phyloP scores from a whole-genome alignment of 2,797 vertebrate species.

The Catharus ustulatus region DNA sequence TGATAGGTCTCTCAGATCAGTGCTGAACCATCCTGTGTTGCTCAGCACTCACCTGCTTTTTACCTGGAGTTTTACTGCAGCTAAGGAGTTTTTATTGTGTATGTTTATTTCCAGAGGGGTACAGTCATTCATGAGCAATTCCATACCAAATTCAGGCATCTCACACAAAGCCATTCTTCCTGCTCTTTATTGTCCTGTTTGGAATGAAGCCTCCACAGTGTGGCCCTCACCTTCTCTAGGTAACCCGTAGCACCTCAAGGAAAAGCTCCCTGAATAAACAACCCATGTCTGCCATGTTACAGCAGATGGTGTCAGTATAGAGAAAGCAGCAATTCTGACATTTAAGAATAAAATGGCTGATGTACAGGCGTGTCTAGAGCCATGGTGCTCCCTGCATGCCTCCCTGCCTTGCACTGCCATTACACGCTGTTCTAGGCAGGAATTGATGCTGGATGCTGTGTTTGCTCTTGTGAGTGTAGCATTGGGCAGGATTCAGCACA shows the following conservation, averaged over 20 bases:
- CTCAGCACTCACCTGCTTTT: background rate
- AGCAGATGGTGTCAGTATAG: background rate
- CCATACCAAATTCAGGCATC: background rate
- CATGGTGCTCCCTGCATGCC: background rate
- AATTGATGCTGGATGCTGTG: background rate
- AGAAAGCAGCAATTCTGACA: background rate
- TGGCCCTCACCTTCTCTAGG: accelerated
- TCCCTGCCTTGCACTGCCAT: background rate
- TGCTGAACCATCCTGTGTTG: background rate
- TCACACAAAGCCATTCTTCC: background rate
- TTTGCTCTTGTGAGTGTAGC: background rate
- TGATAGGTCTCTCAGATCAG: background rate
- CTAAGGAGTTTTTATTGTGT: background rate
- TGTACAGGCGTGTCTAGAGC: background rate
- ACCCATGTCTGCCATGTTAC: background rate
- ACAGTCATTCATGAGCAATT: background rate
- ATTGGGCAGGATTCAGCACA: background rate
- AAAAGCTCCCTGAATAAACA: background rate
- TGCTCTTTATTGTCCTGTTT: background rate
- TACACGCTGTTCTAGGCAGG: background rate
- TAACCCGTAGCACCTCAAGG: background rate
- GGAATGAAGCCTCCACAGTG: background rate
- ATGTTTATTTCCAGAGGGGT: background rate
- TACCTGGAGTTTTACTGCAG: background rate
- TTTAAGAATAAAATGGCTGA: background rate